Evolutionary conservation across 2,888 invertebrate genomes (phyloP).

Genomic region (Acleris literana): DNA sequence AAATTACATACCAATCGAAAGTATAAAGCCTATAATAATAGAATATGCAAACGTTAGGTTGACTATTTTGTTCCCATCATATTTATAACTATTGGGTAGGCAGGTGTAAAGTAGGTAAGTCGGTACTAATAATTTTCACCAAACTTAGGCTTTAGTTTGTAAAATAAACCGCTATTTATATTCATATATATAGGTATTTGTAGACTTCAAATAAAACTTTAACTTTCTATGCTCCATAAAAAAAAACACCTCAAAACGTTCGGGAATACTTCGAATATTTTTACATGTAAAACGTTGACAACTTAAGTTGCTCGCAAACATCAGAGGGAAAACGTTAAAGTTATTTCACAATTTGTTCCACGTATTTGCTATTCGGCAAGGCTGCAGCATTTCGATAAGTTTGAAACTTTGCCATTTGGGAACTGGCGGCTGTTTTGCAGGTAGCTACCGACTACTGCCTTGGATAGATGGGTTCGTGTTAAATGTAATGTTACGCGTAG

Average conservation of each 20-base stretch:
- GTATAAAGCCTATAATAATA: no score
- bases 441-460: conserved; percentile 5
- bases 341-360: conserved; percentile 36
- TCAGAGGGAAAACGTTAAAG: conserved; percentile 28
- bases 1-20: no score
- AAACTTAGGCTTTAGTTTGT: no score
- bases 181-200: no score
- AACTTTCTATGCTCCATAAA: not conserved
- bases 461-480: conserved; percentile 1
- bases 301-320: conserved; percentile 24
- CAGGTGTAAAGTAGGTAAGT: no score
- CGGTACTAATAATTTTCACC: no score
- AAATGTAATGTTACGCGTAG: not conserved
- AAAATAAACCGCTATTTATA: no score
- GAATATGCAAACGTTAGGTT: no score
- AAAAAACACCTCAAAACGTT: not conserved
- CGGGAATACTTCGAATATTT: conserved; percentile 14
- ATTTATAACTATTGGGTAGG: no score
- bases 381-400: conserved; percentile 48
- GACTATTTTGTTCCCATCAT: no score
- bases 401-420: conserved; percentile 52
- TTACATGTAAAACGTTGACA: conserved; percentile 3
- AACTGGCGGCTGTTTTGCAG: conserved; percentile 28
- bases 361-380: conserved; percentile 35
- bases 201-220: no score